phyloP scores from a whole-genome alignment of 2,888 invertebrate genomes.

The Lepidochrysops patricia region DNA sequence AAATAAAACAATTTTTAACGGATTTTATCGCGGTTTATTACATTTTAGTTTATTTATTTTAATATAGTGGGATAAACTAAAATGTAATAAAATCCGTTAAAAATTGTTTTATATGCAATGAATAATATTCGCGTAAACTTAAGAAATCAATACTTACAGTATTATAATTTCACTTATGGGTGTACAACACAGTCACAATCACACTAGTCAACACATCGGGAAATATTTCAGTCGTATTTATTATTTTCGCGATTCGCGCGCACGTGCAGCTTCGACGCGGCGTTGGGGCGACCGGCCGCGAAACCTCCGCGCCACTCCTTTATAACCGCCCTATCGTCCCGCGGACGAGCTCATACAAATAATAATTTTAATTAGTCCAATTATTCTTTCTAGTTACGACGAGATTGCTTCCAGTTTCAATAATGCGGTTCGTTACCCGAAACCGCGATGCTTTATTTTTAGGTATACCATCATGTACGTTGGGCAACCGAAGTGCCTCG shows the following conservation, averaged over 20 bases:
- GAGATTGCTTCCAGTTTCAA: conserved; percentile 58
- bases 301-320: conserved; percentile 45
- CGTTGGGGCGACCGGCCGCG: conserved; percentile 35
- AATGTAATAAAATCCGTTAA: too few species aligned
- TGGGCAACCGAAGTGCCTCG: conserved; percentile 19
- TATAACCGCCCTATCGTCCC: conserved; percentile 56
- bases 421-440: conserved; percentile 27
- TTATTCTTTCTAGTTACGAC: conserved; percentile 60
- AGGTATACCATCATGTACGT: conserved; percentile 39
- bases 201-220: conserved; percentile 13
- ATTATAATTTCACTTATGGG: not conserved
- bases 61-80: too few species aligned
- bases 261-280: conserved; percentile 37
- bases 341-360: conserved; percentile 29
- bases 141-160: not conserved
- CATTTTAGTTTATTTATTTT: too few species aligned
- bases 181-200: not conserved
- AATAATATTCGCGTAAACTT: too few species aligned
- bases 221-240: not conserved
- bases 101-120: too few species aligned
- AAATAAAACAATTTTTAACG: too few species aligned
- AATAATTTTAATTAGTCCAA: conserved; percentile 56
- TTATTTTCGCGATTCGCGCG: conserved; percentile 12
- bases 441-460: conserved; percentile 39
- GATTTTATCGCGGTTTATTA: too few species aligned